These are phyloP conservation scores for Mesocricetus auratus DNA, from an alignment of 2,113 vertebrate genomes.

Conservation along the genomic window DNA sequence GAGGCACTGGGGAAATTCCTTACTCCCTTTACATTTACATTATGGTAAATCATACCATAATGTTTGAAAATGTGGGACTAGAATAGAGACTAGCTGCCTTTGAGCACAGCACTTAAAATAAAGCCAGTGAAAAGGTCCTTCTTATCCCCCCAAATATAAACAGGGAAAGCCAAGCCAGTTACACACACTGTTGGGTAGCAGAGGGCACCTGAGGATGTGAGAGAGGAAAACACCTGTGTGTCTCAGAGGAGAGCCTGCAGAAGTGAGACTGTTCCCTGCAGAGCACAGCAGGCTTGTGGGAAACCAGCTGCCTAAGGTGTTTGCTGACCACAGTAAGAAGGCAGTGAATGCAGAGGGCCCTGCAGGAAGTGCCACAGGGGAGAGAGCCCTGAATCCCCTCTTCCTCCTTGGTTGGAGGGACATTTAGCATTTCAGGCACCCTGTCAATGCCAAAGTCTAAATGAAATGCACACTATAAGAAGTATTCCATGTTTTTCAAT, in stretches of 20 bases:
- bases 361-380: not conserved
- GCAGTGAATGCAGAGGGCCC: not conserved
- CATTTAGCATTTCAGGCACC: not conserved
- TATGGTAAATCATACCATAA: not conserved
- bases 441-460: not conserved
- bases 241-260: not conserved
- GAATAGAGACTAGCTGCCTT: not conserved
- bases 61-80: not conserved
- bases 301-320: not conserved
- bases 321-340: accelerated
- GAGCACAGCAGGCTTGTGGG: not conserved
- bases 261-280: not conserved
- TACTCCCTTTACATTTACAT: not conserved
- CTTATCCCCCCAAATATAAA: not conserved
- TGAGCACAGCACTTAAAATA: not conserved
- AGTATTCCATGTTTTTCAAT: not conserved
- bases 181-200: not conserved
- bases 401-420: not conserved
- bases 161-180: not conserved
- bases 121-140: not conserved
- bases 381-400: not conserved
- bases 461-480: not conserved
- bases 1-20: not conserved
- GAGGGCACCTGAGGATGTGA: not conserved
- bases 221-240: not conserved